phyloP scores from a whole-genome alignment of 1,140 invertebrate genomes.

The Drosophila orena region DNA sequence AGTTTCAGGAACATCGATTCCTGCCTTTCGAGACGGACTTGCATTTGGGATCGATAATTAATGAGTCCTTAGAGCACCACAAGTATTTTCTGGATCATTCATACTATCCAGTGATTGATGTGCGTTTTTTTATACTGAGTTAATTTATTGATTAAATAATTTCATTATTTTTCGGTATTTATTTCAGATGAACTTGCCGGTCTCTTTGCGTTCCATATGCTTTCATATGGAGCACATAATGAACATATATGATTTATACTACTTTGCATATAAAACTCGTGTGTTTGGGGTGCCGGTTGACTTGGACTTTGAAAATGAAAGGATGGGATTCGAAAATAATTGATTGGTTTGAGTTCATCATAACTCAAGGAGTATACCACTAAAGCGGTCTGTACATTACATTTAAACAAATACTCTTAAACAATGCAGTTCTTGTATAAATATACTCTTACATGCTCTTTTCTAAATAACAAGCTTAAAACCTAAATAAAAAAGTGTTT shows the following conservation, averaged over 20 bases:
- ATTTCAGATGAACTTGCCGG: constrained; percentile 7
- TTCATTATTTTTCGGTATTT: not conserved
- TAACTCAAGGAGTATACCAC: too few species aligned
- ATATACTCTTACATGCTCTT: not conserved
- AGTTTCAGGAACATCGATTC: constrained; percentile 48
- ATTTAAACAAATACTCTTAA: too few species aligned
- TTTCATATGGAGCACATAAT: constrained; percentile 16
- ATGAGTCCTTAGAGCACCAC: constrained; percentile 30
- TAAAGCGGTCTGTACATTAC: too few species aligned
- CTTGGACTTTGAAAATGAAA: not conserved
- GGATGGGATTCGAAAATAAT: not conserved
- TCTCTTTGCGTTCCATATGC: constrained; percentile 40
- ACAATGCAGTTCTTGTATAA: too few species aligned
- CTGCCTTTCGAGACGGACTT: constrained; percentile 47
- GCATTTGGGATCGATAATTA: constrained; percentile 29
- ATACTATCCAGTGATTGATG: constrained; percentile 54
- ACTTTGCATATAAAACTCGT: constrained; percentile 44
- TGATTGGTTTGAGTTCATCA: too few species aligned
- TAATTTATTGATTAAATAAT: not conserved
- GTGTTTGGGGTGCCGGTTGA: constrained; percentile 41
- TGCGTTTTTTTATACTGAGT: constrained; percentile 12
- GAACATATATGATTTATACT: constrained; percentile 45
- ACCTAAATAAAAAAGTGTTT: too few species aligned
- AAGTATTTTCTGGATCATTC: constrained; percentile 41
- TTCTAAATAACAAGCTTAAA: not conserved